A percentile compares a stretch with the other conserved stretches of the same genome.
phyloP scores from a whole-genome alignment of 2,797 vertebrate species.

The Siniperca obscura region DNA sequence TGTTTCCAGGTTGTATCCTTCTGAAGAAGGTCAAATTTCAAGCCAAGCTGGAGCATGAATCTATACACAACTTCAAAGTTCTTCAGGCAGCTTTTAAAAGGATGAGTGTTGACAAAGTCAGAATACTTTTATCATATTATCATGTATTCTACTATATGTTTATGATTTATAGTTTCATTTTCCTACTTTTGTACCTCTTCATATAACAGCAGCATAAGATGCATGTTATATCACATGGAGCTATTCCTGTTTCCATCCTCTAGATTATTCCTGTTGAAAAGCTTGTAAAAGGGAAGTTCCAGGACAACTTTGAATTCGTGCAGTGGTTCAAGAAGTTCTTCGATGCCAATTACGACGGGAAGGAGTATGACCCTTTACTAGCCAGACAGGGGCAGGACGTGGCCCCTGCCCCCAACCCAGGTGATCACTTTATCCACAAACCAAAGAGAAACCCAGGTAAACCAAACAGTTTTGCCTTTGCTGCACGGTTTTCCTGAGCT shows the following conservation, averaged over 20 bases:
- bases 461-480: slow-evolving; percentile 77
- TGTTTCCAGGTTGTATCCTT: slow-evolving; percentile 96
- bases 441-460: slow-evolving; percentile 98
- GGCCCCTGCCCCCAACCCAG: slow-evolving; percentile 93
- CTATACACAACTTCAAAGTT: slow-evolving; percentile 99
- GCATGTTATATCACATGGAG: neutral
- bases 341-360: slow-evolving; percentile 98
- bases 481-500: slow-evolving; percentile 85
- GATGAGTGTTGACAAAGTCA: slow-evolving; percentile 98
- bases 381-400: slow-evolving; percentile 96
- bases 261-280: slow-evolving; percentile 98
- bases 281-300: slow-evolving; percentile 98
- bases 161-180: neutral
- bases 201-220: neutral
- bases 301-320: slow-evolving; percentile 99
- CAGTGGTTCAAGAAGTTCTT: slow-evolving; percentile 99
- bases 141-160: neutral
- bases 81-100: slow-evolving; percentile 98
- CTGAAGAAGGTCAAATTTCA: slow-evolving; percentile 99
- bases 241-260: slow-evolving; percentile 39
- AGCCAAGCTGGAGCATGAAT: slow-evolving; percentile 97
- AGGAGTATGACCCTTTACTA: slow-evolving; percentile 96
- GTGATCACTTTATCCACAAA: slow-evolving; percentile 99
- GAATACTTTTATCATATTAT: slow-evolving; percentile 43
- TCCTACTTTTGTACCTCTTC: neutral